These are phyloP conservation scores for Diaphora mendica DNA, from an alignment of 2,888 invertebrate genomes.

Conservation along the genomic window DNA sequence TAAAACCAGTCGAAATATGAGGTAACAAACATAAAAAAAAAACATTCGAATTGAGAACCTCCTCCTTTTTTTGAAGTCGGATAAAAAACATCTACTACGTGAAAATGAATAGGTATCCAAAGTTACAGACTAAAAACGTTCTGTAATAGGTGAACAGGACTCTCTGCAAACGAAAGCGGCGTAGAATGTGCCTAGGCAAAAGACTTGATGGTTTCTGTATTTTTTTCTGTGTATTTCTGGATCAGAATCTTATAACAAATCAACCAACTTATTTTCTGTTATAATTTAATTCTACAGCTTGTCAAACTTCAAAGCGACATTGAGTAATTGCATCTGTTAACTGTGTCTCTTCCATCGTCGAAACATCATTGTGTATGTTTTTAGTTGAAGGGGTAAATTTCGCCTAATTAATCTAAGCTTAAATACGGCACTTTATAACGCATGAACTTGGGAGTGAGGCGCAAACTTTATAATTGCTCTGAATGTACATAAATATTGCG, in stretches of 20 bases:
- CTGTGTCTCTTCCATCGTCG: conserved; percentile 33
- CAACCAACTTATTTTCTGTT: not conserved
- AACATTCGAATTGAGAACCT: too few species aligned
- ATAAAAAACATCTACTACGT: too few species aligned
- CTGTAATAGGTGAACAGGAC: too few species aligned
- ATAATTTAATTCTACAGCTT: not conserved
- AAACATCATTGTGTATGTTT: conserved; percentile 40
- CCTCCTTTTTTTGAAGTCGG: too few species aligned
- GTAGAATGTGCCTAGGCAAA: too few species aligned
- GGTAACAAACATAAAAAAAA: too few species aligned
- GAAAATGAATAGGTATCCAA: too few species aligned
- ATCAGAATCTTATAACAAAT: not conserved
- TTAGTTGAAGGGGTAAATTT: conserved; percentile 53
- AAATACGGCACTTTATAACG: conserved; percentile 53
- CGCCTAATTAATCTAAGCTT: conserved; percentile 59
- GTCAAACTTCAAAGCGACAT: not conserved
- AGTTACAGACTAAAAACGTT: too few species aligned
- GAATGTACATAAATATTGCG: conserved; percentile 56
- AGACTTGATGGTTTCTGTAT: too few species aligned
- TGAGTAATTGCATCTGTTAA: not conserved
- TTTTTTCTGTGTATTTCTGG: too few species aligned
- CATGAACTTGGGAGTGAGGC: conserved; percentile 47
- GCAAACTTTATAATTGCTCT: conserved; percentile 58
- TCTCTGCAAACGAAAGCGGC: too few species aligned
- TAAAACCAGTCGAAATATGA: too few species aligned